Percentiles rank a stretch among this genome's conserved stretches.
Evolutionary conservation across 2,113 vertebrate species (phyloP).

Genomic region (Piprites chloris): DNA sequence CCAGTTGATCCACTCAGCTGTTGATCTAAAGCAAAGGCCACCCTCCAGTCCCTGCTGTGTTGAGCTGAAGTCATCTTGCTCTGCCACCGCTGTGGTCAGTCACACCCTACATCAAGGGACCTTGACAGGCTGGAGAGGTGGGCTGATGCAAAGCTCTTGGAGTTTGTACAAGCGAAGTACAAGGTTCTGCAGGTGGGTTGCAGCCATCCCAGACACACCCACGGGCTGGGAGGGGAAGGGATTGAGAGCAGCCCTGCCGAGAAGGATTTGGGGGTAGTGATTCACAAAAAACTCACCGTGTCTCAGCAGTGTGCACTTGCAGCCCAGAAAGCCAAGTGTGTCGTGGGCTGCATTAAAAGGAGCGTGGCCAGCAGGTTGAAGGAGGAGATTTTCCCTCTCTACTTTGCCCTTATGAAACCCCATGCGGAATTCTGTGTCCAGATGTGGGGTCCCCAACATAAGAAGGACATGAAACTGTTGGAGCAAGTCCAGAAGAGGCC

Average conservation of each 20-base stretch:
- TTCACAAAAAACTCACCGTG: background rate
- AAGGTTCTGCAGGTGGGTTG: accelerated
- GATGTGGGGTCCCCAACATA: accelerated
- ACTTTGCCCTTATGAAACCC: background rate
- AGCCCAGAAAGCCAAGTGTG: background rate
- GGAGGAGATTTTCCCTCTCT: background rate
- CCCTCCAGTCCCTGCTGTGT: background rate
- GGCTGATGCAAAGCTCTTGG: background rate
- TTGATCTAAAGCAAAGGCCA: background rate
- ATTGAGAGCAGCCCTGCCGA: accelerated
- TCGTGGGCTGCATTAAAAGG: background rate
- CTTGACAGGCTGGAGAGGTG: background rate
- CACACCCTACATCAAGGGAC: background rate
- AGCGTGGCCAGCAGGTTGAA: background rate
- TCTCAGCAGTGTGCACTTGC: background rate
- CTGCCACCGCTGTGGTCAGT: background rate
- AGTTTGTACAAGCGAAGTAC: background rate
- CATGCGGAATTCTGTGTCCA: background rate
- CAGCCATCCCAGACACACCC: background rate
- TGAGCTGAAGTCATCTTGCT: background rate
- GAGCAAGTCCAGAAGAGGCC: background rate
- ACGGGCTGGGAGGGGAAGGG: accelerated
- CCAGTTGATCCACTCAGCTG: background rate
- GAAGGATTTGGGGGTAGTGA: background rate
- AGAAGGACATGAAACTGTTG: background rate